These are phyloP conservation scores for Phalacrocorax aristotelis DNA, from an alignment of 2,113 vertebrate species.

Conservation along the genomic window DNA sequence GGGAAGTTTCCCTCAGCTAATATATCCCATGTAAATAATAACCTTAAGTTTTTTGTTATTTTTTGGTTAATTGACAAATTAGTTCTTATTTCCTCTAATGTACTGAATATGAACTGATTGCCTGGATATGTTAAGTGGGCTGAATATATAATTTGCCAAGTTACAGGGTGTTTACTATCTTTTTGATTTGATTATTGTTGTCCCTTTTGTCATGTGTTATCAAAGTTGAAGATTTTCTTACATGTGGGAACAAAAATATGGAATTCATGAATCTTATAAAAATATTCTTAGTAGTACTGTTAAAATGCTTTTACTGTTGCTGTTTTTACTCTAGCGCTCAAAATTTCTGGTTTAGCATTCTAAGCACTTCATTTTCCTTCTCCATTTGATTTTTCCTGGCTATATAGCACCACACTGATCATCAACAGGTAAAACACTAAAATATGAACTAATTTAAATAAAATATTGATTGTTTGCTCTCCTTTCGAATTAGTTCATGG, in stretches of 20 bases:
- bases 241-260: fast-evolving
- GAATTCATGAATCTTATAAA: not conserved
- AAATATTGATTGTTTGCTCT: not conserved
- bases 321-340: not conserved
- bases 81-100: not conserved
- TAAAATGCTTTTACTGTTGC: not conserved
- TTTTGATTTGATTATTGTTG: not conserved
- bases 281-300: not conserved
- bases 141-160: not conserved
- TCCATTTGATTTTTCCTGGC: not conserved
- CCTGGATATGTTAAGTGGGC: not conserved
- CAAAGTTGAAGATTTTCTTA: not conserved
- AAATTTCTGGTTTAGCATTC: not conserved
- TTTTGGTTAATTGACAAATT: not conserved
- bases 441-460: not conserved
- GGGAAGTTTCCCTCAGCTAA: not conserved
- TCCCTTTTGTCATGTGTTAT: not conserved
- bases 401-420: not conserved
- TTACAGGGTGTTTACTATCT: not conserved
- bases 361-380: not conserved
- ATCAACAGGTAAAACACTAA: not conserved
- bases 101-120: not conserved
- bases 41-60: not conserved
- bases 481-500: not conserved
- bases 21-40: not conserved